Percentiles rank a stretch among this genome's conserved stretches.
phyloP scores from a whole-genome alignment of 2,888 invertebrate species.

The Parnassius glacialis region DNA sequence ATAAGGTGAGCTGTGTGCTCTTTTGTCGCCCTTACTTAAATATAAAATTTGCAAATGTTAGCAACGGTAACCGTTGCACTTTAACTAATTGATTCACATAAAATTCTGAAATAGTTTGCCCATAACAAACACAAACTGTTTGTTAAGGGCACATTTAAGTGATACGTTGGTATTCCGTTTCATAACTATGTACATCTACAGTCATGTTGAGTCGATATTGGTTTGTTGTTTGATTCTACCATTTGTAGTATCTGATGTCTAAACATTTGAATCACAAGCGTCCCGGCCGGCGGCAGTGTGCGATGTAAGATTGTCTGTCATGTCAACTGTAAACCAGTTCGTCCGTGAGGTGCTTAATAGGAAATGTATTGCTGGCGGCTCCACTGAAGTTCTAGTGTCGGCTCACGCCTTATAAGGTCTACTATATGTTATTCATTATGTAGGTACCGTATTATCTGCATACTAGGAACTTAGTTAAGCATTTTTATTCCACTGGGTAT shows the following conservation, averaged over 20 bases:
- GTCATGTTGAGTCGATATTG: neutral
- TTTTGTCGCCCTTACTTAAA: no score
- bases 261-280: constrained; percentile 22
- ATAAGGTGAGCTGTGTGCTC: no score
- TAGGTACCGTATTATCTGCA: constrained; percentile 23
- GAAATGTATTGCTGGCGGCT: constrained; percentile 20
- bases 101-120: no score
- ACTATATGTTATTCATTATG: constrained; percentile 2
- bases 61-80: no score
- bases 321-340: constrained; percentile 6
- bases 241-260: constrained; percentile 21
- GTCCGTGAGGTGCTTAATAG: constrained; percentile 19
- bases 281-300: constrained; percentile 2
- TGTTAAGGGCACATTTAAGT: no score
- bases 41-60: no score
- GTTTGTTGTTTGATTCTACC: constrained; percentile 27
- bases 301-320: constrained; percentile 13
- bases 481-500: constrained; percentile 6
- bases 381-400: constrained; percentile 21
- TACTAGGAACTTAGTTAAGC: neutral
- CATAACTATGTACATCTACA: no score
- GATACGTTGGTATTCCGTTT: no score
- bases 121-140: no score
- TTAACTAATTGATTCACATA: no score
- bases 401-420: constrained; percentile 17